phyloP scores from a whole-genome alignment of 2,113 vertebrate genomes.

The Poicephalus meyeri region DNA sequence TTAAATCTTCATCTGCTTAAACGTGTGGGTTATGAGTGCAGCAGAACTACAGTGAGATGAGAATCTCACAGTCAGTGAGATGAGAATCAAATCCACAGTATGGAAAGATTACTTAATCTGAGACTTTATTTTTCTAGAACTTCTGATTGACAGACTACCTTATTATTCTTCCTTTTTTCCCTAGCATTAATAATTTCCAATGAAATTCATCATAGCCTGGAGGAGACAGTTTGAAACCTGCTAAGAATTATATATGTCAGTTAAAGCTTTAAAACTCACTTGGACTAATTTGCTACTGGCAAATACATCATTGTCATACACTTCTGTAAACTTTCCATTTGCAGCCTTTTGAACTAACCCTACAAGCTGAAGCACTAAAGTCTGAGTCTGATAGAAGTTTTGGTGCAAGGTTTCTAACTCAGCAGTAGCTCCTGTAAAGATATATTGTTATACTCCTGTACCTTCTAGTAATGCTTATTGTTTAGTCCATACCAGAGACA shows the following conservation, averaged over 20 bases:
- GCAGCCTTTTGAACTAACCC: conserved; percentile 66
- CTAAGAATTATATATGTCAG: conserved; percentile 68
- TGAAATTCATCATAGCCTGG: conserved; percentile 73
- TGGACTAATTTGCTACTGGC: conserved; percentile 70
- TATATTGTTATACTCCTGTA: neutral
- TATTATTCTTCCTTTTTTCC: conserved; percentile 22
- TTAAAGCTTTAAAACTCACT: conserved; percentile 67
- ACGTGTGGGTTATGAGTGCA: neutral
- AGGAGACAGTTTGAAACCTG: conserved; percentile 66
- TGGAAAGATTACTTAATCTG: conserved; percentile 36
- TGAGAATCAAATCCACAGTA: neutral
- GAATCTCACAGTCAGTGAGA: neutral
- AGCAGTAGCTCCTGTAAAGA: neutral
- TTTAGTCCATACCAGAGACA: neutral
- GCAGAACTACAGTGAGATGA: neutral
- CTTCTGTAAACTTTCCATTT: conserved; percentile 67
- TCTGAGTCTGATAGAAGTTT: neutral
- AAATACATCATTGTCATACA: conserved; percentile 65
- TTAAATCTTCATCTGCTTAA: neutral
- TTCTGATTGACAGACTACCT: conserved; percentile 55
- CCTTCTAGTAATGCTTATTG: neutral
- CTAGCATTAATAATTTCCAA: conserved; percentile 60
- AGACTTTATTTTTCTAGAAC: conserved; percentile 4
- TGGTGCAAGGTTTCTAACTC: neutral
- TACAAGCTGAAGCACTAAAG: conserved; percentile 28